Evolutionary conservation across 2,888 invertebrate genomes (phyloP).

Genomic region (Eupelmus urozonus): DNA sequence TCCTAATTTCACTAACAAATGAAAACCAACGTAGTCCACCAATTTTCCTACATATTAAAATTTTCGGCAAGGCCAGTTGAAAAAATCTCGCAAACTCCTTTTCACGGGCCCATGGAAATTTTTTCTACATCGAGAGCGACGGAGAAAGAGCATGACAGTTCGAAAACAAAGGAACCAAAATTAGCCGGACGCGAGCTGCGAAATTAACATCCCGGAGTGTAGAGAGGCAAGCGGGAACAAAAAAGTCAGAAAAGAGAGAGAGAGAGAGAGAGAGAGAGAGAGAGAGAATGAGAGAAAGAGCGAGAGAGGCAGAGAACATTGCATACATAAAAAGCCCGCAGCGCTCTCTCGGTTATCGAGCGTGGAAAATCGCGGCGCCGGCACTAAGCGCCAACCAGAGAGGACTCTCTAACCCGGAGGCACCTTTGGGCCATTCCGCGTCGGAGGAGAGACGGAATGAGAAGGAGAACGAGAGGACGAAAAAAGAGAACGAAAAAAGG

Average conservation of each 20-base stretch:
- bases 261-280: constrained; percentile 7
- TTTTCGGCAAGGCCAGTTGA: not conserved
- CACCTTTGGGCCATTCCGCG: not conserved
- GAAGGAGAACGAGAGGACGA: constrained; percentile 40
- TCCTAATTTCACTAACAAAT: too few relatives aligned
- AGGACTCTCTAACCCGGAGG: constrained; percentile 23
- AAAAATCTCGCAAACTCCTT: not conserved
- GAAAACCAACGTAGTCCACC: not conserved
- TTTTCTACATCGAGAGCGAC: constrained; percentile 10
- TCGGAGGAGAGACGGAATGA: not conserved
- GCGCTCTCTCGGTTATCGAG: constrained; percentile 61
- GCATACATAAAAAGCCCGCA: constrained; percentile 51
- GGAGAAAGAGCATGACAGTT: constrained; percentile 19
- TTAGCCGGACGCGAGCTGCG: constrained; percentile 41
- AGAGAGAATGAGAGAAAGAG: not conserved
- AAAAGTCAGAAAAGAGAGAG: constrained; percentile 18
- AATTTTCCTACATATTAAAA: constrained; percentile 10
- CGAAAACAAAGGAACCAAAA: constrained; percentile 47
- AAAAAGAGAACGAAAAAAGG: constrained; percentile 44
- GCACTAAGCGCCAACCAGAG: constrained; percentile 54
- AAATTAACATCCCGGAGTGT: constrained; percentile 40
- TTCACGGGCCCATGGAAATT: not conserved
- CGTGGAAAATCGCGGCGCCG: constrained; percentile 72
- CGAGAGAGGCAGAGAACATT: constrained; percentile 37
- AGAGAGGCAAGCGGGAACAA: too few relatives aligned